Conservation (phyloP, 2,888 invertebrate genomes). For the Diaprepes abbreviatus region DNA sequence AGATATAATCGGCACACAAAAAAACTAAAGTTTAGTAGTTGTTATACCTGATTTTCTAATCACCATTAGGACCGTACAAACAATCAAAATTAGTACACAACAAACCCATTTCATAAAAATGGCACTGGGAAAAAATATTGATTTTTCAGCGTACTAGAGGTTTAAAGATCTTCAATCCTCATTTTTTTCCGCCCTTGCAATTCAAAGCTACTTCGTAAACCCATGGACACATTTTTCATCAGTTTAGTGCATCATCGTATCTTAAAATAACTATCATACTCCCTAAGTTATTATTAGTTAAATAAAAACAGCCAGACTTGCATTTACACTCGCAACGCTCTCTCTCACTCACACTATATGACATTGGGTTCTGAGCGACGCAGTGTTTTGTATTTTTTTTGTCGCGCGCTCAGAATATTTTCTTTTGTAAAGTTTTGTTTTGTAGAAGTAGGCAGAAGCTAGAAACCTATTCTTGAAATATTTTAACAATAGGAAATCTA, state of each 20-base stretch:
- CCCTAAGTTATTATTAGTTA: conserved; percentile 46
- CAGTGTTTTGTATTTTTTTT: conserved; percentile 55
- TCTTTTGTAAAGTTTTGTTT: conserved; percentile 45
- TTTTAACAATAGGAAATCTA: too few species aligned
- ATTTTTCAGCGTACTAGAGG: too few species aligned
- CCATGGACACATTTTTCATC: conserved; percentile 6
- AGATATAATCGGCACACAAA: too few species aligned
- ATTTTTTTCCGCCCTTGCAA: neutral
- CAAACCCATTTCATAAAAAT: too few species aligned
- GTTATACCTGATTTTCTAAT: too few species aligned
- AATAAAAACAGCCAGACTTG: conserved; percentile 67
- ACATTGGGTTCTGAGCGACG: conserved; percentile 49
- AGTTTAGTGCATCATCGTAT: neutral
- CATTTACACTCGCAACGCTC: conserved; percentile 59
- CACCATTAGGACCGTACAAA: too few species aligned
- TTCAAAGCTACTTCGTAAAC: conserved; percentile 3
- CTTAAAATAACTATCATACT: conserved; percentile 10
- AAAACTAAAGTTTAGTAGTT: too few species aligned
- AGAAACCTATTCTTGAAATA: neutral
- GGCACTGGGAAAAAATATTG: too few species aligned
- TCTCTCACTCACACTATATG: conserved; percentile 45
- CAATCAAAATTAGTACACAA: too few species aligned
- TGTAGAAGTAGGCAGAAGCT: conserved; percentile 27
- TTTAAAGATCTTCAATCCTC: neutral
- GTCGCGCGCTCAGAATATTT: conserved; percentile 45